A percentile compares a stretch with the other conserved stretches of the same genome.
These are phyloP conservation scores for Triops cancriformis DNA, from an alignment of 1,140 invertebrate species.

Conservation along the genomic window DNA sequence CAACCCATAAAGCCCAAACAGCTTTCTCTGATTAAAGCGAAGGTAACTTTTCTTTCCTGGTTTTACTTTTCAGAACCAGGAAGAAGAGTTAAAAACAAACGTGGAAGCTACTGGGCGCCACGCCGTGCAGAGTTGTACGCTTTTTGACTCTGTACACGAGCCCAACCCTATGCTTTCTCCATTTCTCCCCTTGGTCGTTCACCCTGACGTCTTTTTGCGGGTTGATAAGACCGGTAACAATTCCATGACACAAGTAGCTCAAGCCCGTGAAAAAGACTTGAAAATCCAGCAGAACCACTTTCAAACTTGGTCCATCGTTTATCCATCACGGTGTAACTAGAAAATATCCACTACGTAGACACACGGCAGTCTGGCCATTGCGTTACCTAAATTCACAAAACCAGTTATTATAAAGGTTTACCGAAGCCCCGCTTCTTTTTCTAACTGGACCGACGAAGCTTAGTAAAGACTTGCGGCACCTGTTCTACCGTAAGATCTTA, in stretches of 20 bases:
- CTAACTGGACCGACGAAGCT: too few species aligned
- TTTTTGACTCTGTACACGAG: not conserved
- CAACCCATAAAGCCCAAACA: too few species aligned
- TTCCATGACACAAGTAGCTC: not conserved
- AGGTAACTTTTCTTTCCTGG: not conserved
- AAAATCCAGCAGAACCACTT: not conserved
- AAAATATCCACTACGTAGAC: not conserved
- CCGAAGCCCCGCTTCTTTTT: not conserved
- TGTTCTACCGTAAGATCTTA: not conserved
- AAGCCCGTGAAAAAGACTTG: not conserved
- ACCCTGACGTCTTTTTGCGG: not conserved
- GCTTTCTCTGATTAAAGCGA: not conserved
- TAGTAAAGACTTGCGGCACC: not conserved
- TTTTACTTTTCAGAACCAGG: slow-evolving; percentile 14
- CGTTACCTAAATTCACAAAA: not conserved
- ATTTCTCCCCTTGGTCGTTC: not conserved
- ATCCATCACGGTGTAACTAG: not conserved
- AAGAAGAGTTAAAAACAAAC: not conserved
- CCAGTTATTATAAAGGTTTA: not conserved
- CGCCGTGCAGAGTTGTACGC: not conserved
- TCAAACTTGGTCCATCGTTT: not conserved
- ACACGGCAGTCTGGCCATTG: not conserved
- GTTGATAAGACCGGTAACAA: too few species aligned
- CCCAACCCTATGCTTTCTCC: not conserved
- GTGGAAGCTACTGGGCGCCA: not conserved